Evolutionary conservation across 2,888 invertebrate species (phyloP), one percentile per base, ranked within the genome.

Genomic region (Sesia apiformis): DNA sequence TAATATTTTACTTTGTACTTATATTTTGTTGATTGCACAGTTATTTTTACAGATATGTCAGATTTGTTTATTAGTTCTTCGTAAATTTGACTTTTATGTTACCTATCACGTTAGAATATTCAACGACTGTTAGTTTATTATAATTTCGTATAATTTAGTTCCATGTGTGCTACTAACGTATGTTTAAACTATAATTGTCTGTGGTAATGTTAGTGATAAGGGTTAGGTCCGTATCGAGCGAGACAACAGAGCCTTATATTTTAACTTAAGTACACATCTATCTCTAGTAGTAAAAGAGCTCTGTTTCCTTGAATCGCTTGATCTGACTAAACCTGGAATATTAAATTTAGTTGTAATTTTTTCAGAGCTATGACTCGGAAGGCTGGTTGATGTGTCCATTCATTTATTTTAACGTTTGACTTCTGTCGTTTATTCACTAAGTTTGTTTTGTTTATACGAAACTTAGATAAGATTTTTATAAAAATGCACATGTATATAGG

Each of bases 361-460:
- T 72, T 70, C 65, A 68, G 79, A 78, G 81, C 70, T 72, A 69
- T 70, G 75, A 46, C 77, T 79, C 80, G 59, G 63, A 59, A 80
- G 76, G 87, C 87, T 88, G 88, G 86, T 88, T 85, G 77, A 81
- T 70, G 88, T 78, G 86, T 84, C 88, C 86, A 87, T 80, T 84
- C 70, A 65, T 70, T 73, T 72, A 66, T 72, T 56, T 58, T 58
- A 72, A 63, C 58, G 70, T 68, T 64, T 59, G 57, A 55, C 63
- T 55, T 59, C 57, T 62, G 54, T 60, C 43, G 54, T 63, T 62
- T 58, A 59, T 50, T 8, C 39, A 50, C 46, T 46, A 43, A 5
- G 43, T 43, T 8, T 46, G 8, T 46, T 46, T 46, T 46, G 23
- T 46, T 46, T 46, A 46, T 23, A 46, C 23, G 7, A 46, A 6